Base-by-base conservation (phyloP, 2,113 vertebrate genomes). In the Coptodon rendalli region DNA sequence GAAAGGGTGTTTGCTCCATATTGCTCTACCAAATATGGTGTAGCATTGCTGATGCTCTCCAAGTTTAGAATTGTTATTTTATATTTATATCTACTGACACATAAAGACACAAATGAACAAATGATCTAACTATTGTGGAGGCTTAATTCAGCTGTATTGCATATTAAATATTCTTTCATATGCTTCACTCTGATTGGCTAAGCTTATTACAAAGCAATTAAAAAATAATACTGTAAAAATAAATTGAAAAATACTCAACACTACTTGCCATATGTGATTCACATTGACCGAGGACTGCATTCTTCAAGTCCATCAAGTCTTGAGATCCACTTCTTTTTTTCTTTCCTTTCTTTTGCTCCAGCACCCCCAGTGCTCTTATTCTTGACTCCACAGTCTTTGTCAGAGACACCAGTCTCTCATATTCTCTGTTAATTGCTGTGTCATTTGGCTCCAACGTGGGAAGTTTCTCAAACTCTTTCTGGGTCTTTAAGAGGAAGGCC, bases 241-340 rank as follows among this genome's bases (percentile, higher is more conserved):
- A n/a, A 71, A 24, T 1, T 19, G 54, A 78, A 2, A 31, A 78
- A 50, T 50, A 19, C 27, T 27, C 43, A 50, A 52, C 45, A 34
- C 73, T 86, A 97, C 97, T 97, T 97, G 97, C 98, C 94, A 94
- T 96, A 84, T 91, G 96, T 9, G 92, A 91, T 86, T 96, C 95
- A 94, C 97, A 95, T 85, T 95, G 94, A 52, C 83, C 34, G 50
- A 96, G 91, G 84, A 98, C 90, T 13, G 52, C 66, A 9, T 86
- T 88, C 83, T 90, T 94, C 88, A 98, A 9, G 9, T 93, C 83
- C 27, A 40, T 52, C 16, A 96, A 36, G 45, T 97, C 95, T 10
- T 79, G 63, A 27, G 87, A 87, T 83, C 73, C 86, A 43, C 83
- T 93, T 68, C 90, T 92, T 85, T 63, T 81, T 7, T 83, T 85